A percentile compares a stretch with the other conserved stretches of the same genome.
Conservation (phyloP, 2,888 invertebrate genomes). For the Hypselothyrea guttata region DNA sequence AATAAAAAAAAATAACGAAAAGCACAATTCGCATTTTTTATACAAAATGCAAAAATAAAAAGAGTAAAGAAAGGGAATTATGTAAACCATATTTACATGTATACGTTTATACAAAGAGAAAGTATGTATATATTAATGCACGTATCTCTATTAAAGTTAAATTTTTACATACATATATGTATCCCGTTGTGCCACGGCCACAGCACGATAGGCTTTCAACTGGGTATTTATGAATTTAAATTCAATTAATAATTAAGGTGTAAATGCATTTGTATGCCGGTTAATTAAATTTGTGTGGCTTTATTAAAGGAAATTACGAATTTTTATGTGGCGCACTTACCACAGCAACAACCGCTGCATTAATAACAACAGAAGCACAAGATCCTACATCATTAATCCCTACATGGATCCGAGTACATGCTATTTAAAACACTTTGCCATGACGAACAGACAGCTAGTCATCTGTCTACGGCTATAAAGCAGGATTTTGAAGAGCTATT, state of each 20-base stretch:
- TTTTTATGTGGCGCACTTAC: conserved; percentile 57
- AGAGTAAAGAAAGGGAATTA: conserved; percentile 11
- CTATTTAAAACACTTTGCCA: too few relatives aligned
- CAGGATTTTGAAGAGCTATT: too few relatives aligned
- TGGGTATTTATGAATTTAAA: conserved; percentile 64
- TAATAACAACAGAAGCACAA: conserved; percentile 23
- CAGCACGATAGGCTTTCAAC: conserved; percentile 24
- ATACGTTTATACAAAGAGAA: conserved; percentile 1
- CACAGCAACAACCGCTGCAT: conserved; percentile 44
- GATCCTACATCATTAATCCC: conserved; percentile 33
- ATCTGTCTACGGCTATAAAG: too few relatives aligned
- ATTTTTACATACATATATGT: conserved; percentile 16
- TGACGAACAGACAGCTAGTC: too few relatives aligned
- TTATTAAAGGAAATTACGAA: conserved; percentile 77
- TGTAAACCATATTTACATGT: conserved; percentile 11
- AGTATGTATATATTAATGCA: conserved; percentile 1
- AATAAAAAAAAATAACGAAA: conserved; percentile 14
- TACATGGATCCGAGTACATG: conserved; percentile 20
- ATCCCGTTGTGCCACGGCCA: conserved; percentile 5
- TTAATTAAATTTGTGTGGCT: conserved; percentile 79
- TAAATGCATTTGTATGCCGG: conserved; percentile 79
- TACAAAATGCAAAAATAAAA: not conserved
- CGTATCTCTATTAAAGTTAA: conserved; percentile 15
- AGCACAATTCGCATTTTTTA: conserved; percentile 18
- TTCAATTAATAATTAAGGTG: conserved; percentile 80